Evolutionary conservation across 1,140 invertebrate species (phyloP), one percentile per base, ranked within the genome.

Genomic region (Drosophila novamexicana): DNA sequence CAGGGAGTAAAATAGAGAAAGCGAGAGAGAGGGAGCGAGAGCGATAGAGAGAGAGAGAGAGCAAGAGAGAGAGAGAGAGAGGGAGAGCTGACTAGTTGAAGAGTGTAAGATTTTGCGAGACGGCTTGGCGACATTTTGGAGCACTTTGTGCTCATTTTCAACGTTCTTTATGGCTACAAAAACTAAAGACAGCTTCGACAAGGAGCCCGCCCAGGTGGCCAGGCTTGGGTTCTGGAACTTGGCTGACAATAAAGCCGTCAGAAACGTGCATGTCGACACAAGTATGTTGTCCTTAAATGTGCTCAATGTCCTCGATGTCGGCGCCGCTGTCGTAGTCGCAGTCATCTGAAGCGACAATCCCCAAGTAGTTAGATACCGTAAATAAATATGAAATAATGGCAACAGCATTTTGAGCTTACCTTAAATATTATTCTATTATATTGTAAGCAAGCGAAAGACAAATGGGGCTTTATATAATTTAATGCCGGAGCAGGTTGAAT

Each of bases 101-200:
- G 34, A 57, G 52, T 50, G 40, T 54, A 34, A 72, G 69, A 58
- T 52, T 42, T 58, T 66, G 45, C 37, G 49, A 54, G 64, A 64
- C 65, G 58, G 67, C 81, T 86, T 86, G 82, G 79, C 59, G 82
- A 82, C 83, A 82, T 88, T 88, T 88, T 88, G 47, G 66, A 86
- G 82, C 82, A 86, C 83, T 86, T 88, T 86, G 83, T 79, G 79
- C 82, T 79, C 83, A 82, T 79, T 85, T 85, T 70, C 68, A 70
- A 54, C 70, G 36, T 34, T 22, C 12, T 63, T 49, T 49, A 49
- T 36, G 18, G 9, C 18, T 34, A 9, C 39, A 42, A 57, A 72
- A 72, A 77, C 57, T 73, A 73, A 63, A 73, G 58, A 66, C 63
- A 61, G 32, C 52, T 53, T 56, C 62, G 40, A 66, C 32, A 42